Evolutionary conservation across 2,797 vertebrate genomes (phyloP).

Genomic region (Artibeus lituratus): DNA sequence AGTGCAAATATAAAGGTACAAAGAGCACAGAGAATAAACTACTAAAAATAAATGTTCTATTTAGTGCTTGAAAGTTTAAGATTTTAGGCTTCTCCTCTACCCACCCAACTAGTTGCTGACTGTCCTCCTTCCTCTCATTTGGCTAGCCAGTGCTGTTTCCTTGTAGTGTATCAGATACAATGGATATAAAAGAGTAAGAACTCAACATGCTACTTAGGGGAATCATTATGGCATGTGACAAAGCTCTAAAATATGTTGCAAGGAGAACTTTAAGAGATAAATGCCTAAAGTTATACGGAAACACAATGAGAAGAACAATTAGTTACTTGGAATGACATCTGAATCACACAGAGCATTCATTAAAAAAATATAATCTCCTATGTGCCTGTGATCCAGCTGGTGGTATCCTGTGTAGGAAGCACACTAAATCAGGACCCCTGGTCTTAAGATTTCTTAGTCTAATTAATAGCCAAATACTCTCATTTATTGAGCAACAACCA

Average conservation of each 20-base stretch:
- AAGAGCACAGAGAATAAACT: neutral
- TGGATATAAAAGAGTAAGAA: neutral
- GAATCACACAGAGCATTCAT: neutral
- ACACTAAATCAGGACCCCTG: neutral
- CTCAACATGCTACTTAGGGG: neutral
- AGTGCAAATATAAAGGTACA: neutral
- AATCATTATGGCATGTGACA: neutral
- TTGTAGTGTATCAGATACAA: neutral
- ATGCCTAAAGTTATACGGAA: neutral
- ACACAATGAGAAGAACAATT: neutral
- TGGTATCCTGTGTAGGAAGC: neutral
- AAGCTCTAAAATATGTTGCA: neutral
- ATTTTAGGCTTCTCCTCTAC: neutral
- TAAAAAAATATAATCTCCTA: neutral
- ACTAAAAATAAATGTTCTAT: neutral
- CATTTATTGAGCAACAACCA: neutral
- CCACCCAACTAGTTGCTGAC: neutral
- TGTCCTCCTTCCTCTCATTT: neutral
- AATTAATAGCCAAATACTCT: neutral
- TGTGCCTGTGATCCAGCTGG: neutral
- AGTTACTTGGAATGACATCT: neutral
- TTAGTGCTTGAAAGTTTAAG: neutral
- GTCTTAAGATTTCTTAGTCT: neutral
- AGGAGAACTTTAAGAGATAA: neutral
- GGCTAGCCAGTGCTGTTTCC: neutral